Evolutionary conservation across 2,113 vertebrate genomes (phyloP).

Genomic region (Epinephelus moara): DNA sequence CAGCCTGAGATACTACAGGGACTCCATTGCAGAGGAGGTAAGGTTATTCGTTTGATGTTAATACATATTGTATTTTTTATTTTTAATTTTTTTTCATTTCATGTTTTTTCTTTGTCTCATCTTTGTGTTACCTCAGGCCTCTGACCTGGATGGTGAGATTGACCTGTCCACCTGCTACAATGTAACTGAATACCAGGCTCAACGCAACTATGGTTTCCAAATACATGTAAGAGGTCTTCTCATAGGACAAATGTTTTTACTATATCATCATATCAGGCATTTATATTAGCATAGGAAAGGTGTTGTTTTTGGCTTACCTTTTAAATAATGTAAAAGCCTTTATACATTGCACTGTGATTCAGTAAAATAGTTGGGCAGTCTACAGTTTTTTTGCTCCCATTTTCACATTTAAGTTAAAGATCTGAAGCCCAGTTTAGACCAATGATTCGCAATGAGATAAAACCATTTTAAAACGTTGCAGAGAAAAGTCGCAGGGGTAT

Average conservation of each 20-base stretch:
- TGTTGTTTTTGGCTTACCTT: background rate
- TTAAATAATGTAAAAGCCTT: background rate
- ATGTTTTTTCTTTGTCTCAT: background rate
- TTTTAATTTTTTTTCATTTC: background rate
- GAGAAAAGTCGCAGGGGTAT: too few species aligned
- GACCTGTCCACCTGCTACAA: conserved; percentile 85
- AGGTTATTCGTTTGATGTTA: background rate
- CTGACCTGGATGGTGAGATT: conserved; percentile 88
- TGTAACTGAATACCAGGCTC: conserved; percentile 88
- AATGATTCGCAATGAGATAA: too few species aligned
- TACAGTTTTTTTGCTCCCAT: too few species aligned
- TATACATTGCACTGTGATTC: background rate
- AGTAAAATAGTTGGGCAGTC: too few species aligned
- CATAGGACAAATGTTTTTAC: background rate
- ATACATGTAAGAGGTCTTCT: conserved; percentile 81
- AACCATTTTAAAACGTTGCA: too few species aligned
- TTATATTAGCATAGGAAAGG: background rate
- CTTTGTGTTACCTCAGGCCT: conserved; percentile 74
- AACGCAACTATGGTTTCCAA: conserved; percentile 88
- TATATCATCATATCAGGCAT: background rate
- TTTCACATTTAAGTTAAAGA: too few species aligned
- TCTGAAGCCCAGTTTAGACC: too few species aligned
- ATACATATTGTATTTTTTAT: background rate
- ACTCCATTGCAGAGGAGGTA: conserved; percentile 88
- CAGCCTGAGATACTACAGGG: conserved; percentile 88